These are phyloP conservation scores for Cygnus atratus DNA, from an alignment of 2,113 vertebrate species.

Conservation along the genomic window DNA sequence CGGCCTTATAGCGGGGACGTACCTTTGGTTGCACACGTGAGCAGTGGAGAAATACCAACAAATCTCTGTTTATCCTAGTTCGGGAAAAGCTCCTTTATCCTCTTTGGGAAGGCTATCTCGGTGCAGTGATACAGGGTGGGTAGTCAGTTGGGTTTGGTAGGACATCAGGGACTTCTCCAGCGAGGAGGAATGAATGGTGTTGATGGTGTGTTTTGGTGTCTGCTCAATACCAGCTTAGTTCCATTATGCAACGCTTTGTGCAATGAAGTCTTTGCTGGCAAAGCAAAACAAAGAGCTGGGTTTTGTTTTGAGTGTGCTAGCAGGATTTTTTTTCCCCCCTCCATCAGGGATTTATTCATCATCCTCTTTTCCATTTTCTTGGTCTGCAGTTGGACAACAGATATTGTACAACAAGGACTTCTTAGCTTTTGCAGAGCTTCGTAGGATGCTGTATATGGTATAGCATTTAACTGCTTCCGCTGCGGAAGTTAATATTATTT, in stretches of 20 bases:
- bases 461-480: not conserved
- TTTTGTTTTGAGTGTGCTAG: not conserved
- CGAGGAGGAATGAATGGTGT: not conserved
- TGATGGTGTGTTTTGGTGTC: not conserved
- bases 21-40: not conserved
- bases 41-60: not conserved
- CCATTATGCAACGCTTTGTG: not conserved
- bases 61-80: not conserved
- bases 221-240: not conserved
- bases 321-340: not conserved
- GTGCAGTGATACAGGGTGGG: not conserved
- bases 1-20: rapidly evolving
- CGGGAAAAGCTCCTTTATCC: not conserved
- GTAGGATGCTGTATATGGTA: not conserved
- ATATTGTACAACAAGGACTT: not conserved
- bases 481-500: not conserved
- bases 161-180: not conserved
- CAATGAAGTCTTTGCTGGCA: not conserved
- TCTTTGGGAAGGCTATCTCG: not conserved
- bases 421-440: not conserved
- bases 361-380: not conserved
- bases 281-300: not conserved
- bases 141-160: not conserved
- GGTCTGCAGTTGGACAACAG: not conserved
- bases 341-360: not conserved